phyloP scores from a whole-genome alignment of 2,888 invertebrate species.

The Didymodactylos carnosus region DNA sequence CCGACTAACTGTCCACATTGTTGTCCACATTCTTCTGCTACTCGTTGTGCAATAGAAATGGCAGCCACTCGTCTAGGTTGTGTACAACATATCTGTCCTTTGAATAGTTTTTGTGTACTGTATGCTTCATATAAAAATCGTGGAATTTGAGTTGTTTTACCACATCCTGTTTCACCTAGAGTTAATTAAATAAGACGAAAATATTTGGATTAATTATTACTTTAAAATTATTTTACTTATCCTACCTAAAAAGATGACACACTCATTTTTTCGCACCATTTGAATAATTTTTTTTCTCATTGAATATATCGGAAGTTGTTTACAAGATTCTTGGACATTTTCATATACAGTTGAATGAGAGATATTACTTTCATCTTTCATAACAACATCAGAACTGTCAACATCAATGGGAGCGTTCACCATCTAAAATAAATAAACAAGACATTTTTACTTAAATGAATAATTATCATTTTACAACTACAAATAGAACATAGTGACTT shows the following conservation, averaged over 20 bases:
- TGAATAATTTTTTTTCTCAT: conserved; percentile 1
- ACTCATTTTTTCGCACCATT: conserved; percentile 2
- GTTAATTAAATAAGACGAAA: too few relatives aligned
- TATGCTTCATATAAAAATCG: conserved; percentile 31
- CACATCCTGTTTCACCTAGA: conserved; percentile 79
- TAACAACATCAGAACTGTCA: neutral
- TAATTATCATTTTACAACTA: too few relatives aligned
- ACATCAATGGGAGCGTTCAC: neutral
- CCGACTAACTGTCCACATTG: conserved; percentile 38
- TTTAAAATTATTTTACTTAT: neutral
- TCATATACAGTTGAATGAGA: neutral
- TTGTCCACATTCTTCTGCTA: conserved; percentile 38
- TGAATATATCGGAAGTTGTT: conserved; percentile 7
- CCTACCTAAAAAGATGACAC: conserved; percentile 3
- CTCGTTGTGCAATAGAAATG: conserved; percentile 37
- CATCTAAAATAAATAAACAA: too few relatives aligned
- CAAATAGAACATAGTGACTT: too few relatives aligned
- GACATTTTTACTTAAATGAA: too few relatives aligned
- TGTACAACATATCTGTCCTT: conserved; percentile 45
- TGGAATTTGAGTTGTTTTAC: conserved; percentile 91
- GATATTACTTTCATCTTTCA: too few relatives aligned
- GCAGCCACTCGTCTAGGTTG: conserved; percentile 37
- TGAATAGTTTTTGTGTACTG: conserved; percentile 49
- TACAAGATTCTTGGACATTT: neutral
- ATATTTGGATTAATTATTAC: neutral